These are phyloP conservation scores for Trissolcus basalis DNA, from an alignment of 1,140 invertebrate species.

Conservation along the genomic window DNA sequence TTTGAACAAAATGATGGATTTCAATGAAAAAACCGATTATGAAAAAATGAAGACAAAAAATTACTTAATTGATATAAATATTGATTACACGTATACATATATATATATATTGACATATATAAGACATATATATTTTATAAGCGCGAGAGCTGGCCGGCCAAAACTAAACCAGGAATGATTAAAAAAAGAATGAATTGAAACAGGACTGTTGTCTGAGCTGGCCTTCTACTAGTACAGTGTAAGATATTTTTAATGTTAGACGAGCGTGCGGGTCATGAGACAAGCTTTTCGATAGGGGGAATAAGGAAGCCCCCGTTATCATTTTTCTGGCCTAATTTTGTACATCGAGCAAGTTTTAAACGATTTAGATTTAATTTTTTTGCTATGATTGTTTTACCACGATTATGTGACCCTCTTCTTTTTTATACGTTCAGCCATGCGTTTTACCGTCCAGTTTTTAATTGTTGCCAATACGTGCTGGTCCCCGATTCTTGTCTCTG, in stretches of 20 bases:
- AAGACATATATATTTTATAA: conserved; percentile 69
- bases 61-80: too few relatives aligned
- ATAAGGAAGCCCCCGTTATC: conserved; percentile 15
- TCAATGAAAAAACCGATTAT: too few relatives aligned
- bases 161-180: background rate
- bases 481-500: too few relatives aligned
- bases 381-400: background rate
- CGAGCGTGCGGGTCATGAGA: conserved; percentile 14
- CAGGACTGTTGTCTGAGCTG: conserved; percentile 50
- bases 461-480: too few relatives aligned
- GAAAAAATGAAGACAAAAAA: too few relatives aligned
- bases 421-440: conserved; percentile 16
- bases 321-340: conserved; percentile 41
- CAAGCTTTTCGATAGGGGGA: conserved; percentile 2
- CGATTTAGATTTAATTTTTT: background rate
- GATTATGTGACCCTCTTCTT: background rate
- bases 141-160: conserved; percentile 58
- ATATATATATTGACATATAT: conserved; percentile 23
- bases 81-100: conserved; percentile 19
- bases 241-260: conserved; percentile 67
- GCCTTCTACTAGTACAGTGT: conserved; percentile 63
- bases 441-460: conserved; percentile 42
- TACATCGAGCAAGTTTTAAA: conserved; percentile 26
- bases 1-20: conserved; percentile 28
- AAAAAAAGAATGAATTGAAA: background rate